phyloP scores from a whole-genome alignment of 1,140 invertebrate genomes.

The Scaptomyza montana region DNA sequence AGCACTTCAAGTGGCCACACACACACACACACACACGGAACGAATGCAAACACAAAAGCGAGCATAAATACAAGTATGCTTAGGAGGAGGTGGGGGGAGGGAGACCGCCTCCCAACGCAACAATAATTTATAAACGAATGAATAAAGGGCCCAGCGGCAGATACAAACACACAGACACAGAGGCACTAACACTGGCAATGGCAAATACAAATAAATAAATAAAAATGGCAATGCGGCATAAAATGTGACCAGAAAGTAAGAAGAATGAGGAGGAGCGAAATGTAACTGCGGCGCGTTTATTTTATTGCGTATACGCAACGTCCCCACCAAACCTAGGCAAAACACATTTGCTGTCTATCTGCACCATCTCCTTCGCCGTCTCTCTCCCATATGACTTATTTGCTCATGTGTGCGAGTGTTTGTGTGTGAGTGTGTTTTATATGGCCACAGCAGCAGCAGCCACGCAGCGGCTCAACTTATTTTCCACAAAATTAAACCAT shows the following conservation, averaged over 20 bases:
- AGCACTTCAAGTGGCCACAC: constrained; percentile 64
- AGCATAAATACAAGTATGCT: constrained; percentile 12
- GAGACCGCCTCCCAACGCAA: constrained; percentile 29
- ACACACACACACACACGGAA: constrained; percentile 20
- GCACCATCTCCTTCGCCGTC: too few relatives aligned
- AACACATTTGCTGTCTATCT: constrained; percentile 41
- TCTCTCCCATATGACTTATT: constrained; percentile 24
- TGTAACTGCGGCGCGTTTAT: constrained; percentile 78
- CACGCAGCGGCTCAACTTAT: constrained; percentile 81
- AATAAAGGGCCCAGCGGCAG: constrained; percentile 65
- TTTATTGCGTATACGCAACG: constrained; percentile 77
- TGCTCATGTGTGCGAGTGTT: constrained; percentile 43
- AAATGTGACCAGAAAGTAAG: constrained; percentile 51
- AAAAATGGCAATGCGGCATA: constrained; percentile 78
- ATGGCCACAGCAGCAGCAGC: constrained; percentile 68
- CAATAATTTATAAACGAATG: constrained; percentile 82
- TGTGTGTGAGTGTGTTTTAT: constrained; percentile 49
- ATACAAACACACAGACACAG: background rate
- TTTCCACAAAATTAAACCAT: constrained; percentile 82
- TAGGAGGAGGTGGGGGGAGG: constrained; percentile 13
- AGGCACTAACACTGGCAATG: constrained; percentile 34
- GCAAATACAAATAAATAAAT: constrained; percentile 75
- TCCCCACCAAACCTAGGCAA: constrained; percentile 63
- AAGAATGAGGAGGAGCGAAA: constrained; percentile 56
- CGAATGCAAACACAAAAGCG: background rate